A percentile compares a stretch with the other conserved stretches of the same genome.
phyloP scores from a whole-genome alignment of 2,113 vertebrate genomes.

The Trinectes maculatus region DNA sequence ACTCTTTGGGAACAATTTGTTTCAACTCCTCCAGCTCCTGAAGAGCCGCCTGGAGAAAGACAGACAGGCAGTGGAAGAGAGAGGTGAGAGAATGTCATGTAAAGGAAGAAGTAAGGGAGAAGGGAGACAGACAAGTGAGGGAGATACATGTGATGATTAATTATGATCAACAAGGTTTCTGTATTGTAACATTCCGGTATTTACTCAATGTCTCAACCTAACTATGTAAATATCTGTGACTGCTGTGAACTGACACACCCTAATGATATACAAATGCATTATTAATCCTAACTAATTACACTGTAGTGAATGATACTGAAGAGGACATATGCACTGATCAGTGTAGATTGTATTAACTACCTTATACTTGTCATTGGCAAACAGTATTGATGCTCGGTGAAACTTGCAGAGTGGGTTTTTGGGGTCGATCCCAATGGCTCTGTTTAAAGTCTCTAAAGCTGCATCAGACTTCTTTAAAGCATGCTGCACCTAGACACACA shows the following conservation, averaged over 20 bases:
- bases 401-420: constrained; percentile 99
- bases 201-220: no score
- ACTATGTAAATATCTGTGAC: no score
- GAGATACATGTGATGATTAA: neutral
- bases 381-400: constrained; percentile 96
- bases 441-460: constrained; percentile 96
- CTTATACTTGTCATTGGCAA: constrained; percentile 99
- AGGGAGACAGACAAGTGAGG: neutral
- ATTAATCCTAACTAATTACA: no score
- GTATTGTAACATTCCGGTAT: no score
- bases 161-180: no score
- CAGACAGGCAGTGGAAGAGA: neutral
- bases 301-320: no score
- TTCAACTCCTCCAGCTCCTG: constrained; percentile 99
- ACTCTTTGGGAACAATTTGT: constrained; percentile 99
- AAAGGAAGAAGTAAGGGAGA: neutral
- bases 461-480: constrained; percentile 97
- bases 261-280: no score
- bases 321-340: no score
- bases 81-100: neutral
- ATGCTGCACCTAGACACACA: constrained; percentile 88
- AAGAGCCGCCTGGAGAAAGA: constrained; percentile 88
- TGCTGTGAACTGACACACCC: no score
- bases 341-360: constrained; percentile 73
- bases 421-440: constrained; percentile 95